phyloP scores from a whole-genome alignment of 2,888 invertebrate genomes.

The Tillus elongatus region DNA sequence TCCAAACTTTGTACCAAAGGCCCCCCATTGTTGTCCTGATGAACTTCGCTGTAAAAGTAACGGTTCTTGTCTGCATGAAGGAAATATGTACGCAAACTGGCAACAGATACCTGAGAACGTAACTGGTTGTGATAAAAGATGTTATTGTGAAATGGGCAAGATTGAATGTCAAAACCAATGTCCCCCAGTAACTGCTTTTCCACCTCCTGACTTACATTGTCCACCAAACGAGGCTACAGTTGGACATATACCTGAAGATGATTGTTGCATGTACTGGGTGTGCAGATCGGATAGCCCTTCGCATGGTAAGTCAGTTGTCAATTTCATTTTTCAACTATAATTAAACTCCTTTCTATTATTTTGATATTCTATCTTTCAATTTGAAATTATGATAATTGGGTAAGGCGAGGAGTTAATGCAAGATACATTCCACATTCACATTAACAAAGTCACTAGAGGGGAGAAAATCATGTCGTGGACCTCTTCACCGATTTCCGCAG shows the following conservation, averaged over 20 bases:
- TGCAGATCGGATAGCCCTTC: slow-evolving; percentile 39
- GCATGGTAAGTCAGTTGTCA: slow-evolving; percentile 18
- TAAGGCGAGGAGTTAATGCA: too few relatives aligned
- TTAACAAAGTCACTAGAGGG: too few relatives aligned
- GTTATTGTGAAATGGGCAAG: slow-evolving; percentile 81
- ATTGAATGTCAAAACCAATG: slow-evolving; percentile 78
- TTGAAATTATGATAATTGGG: too few relatives aligned
- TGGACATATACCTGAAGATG: slow-evolving; percentile 60
- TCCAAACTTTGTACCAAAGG: slow-evolving; percentile 55
- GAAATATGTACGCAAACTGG: slow-evolving; percentile 63
- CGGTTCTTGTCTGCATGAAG: slow-evolving; percentile 71
- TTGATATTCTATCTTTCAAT: slow-evolving; percentile 12
- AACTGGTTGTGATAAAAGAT: slow-evolving; percentile 77
- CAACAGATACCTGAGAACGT: slow-evolving; percentile 69
- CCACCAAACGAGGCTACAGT: slow-evolving; percentile 58
- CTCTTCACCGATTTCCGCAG: too few relatives aligned
- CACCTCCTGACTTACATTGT: slow-evolving; percentile 67
- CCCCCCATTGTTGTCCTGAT: slow-evolving; percentile 76
- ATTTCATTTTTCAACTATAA: slow-evolving; percentile 5
- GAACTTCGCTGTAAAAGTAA: slow-evolving; percentile 70
- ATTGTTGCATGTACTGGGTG: slow-evolving; percentile 80
- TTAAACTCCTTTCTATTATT: slow-evolving; percentile 4
- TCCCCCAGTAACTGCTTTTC: slow-evolving; percentile 64
- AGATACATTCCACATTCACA: too few relatives aligned
- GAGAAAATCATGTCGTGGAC: too few relatives aligned